Evolutionary conservation across 2,113 vertebrate species (phyloP).

Genomic region (Trogon surrucura): DNA sequence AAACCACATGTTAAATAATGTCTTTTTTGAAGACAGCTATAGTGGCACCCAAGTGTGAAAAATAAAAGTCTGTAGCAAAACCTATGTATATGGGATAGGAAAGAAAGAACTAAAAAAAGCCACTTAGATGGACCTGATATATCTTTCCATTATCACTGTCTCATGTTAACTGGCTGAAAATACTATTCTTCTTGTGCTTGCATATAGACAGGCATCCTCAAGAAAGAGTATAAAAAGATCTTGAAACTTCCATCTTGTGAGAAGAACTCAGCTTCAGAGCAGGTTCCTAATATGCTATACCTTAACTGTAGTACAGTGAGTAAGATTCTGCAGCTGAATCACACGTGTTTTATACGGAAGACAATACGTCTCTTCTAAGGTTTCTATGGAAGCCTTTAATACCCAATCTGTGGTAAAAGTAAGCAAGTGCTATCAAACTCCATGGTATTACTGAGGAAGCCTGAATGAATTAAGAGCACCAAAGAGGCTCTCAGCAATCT

Average conservation of each 20-base stretch:
- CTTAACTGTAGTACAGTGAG: neutral
- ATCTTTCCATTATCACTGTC: neutral
- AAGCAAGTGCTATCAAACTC: neutral
- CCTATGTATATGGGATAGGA: neutral
- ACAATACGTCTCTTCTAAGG: neutral
- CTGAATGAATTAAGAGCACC: neutral
- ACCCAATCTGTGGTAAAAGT: neutral
- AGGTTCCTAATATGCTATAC: neutral
- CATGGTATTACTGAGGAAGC: neutral
- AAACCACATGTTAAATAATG: fast-evolving
- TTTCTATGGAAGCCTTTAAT: neutral
- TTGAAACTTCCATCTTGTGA: neutral
- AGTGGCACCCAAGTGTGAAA: neutral
- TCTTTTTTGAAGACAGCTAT: neutral
- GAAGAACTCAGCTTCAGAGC: neutral
- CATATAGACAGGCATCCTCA: neutral
- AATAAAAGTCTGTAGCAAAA: neutral
- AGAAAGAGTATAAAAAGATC: neutral
- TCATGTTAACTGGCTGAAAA: neutral
- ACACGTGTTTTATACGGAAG: neutral
- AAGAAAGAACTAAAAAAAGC: neutral
- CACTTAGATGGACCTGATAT: neutral
- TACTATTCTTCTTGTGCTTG: neutral
- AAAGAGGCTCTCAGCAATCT: neutral
- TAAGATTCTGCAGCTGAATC: neutral